A percentile compares a stretch with the other conserved stretches of the same genome.
These are phyloP conservation scores for Stomatorhinus ivindoensis DNA, from an alignment of 2,113 vertebrate species.

Conservation along the genomic window DNA sequence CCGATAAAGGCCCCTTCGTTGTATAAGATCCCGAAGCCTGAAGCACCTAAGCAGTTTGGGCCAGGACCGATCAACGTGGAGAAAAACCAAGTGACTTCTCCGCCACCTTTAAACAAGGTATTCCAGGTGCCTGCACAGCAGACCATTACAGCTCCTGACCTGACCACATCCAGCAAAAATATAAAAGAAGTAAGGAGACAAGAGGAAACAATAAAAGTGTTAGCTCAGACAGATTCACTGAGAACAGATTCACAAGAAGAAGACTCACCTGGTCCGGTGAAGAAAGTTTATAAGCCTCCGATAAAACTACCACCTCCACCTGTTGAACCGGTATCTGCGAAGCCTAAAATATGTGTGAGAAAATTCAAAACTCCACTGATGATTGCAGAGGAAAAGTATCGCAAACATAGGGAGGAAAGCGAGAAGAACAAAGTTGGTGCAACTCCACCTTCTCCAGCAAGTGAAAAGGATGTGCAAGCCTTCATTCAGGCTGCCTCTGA, in stretches of 20 bases:
- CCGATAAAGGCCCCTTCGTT: conserved; percentile 40
- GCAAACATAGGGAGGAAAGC: conserved; percentile 64
- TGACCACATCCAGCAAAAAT: conserved; percentile 33
- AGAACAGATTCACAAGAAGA: conserved; percentile 20
- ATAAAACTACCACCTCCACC: conserved; percentile 64
- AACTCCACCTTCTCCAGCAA: conserved; percentile 45
- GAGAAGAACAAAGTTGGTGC: conserved; percentile 50
- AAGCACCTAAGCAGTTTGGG: conserved; percentile 46
- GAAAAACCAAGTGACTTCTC: conserved; percentile 47
- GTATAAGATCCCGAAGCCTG: conserved; percentile 62
- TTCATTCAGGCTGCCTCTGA: neutral
- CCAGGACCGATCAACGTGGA: conserved; percentile 56
- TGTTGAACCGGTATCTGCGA: conserved; percentile 41
- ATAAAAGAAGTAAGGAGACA: conserved; percentile 38
- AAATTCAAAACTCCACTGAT: conserved; percentile 91
- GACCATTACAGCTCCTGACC: conserved; percentile 8
- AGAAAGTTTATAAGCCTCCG: conserved; percentile 53
- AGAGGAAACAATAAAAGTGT: conserved; percentile 26
- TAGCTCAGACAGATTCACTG: conserved; percentile 29
- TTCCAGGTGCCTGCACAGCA: conserved; percentile 7
- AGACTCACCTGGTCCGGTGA: conserved; percentile 40
- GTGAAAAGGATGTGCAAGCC: conserved; percentile 7
- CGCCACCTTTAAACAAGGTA: conserved; percentile 25
- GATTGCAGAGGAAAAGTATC: conserved; percentile 81
- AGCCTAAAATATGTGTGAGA: conserved; percentile 58